Evolutionary conservation across 2,113 vertebrate species (phyloP), one percentile per base, ranked within the genome.

Genomic region (Ammodytes dubius): DNA sequence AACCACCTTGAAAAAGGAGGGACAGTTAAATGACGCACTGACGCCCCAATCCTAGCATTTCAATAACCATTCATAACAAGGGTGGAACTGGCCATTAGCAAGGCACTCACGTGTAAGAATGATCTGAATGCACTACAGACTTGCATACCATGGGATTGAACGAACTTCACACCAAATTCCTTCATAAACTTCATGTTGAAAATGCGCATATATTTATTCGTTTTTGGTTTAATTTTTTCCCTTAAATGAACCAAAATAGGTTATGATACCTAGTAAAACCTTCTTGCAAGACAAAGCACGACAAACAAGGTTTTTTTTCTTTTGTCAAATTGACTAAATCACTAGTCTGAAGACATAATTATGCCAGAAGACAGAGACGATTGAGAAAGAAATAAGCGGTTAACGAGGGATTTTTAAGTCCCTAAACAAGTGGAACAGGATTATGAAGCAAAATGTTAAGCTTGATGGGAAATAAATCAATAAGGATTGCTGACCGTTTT

Each of bases 1-100:
- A 70, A 77, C 82, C 63, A 54, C 67, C 43, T 56, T 70, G 74
- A 91, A 91, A 27, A 72, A 83, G 54, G 10, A 71, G 17, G 69
- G 82, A 84, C 83, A 82, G 81, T 52, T 72, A 63, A 54, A 74
- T 46, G 0, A 72, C 82, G 42, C 15, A 3, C 71, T 68, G 27
- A 27, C 27, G 27, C 76, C 19, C 68, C 45, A 56, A 68, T 66
- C 14, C 39, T 40, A 27, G n/a, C 39, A 61, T 74, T 78, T 59
- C 39, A 12, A 53, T 59, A 83, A 79, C 11, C 53, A 61, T 70
- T 77, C 35, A 52, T 60, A 15, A 53, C 4, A 59, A 40, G 68
- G 65, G 60, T 66, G 67, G 59, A 60, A 12, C 56, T 79, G 45
- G 5, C 3, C 50, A 42, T 15, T 27, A 1, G 39, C 39, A 3